Evolutionary conservation across 2,113 vertebrate species (phyloP).

Genomic region (Python bivittatus): DNA sequence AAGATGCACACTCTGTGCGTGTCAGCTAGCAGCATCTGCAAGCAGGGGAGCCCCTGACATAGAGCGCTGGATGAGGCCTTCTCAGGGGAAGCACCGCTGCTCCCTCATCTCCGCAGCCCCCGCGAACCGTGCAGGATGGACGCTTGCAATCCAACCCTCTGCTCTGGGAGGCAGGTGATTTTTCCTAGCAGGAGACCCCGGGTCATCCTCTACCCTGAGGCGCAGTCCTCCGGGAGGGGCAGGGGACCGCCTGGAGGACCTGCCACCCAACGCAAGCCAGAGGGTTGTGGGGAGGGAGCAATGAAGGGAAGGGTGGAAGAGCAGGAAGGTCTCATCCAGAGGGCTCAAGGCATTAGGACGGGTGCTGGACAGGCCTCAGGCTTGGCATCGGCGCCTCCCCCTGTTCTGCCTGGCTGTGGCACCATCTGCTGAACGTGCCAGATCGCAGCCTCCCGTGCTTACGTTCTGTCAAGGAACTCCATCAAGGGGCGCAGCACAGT

Average conservation of each 20-base stretch:
- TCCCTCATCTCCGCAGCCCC: neutral
- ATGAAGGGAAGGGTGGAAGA: neutral
- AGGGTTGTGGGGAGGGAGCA: neutral
- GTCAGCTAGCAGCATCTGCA: neutral
- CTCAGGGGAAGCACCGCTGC: neutral
- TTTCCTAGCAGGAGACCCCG: neutral
- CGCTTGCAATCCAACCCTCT: neutral
- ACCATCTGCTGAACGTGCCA: too few relatives aligned
- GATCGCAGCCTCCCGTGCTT: slow-evolving; percentile 25
- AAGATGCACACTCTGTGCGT: neutral
- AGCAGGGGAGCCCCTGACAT: neutral
- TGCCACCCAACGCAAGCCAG: neutral
- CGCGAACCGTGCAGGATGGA: neutral
- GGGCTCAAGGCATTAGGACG: neutral
- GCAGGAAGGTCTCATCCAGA: neutral
- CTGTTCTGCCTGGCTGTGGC: neutral
- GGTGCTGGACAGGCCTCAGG: neutral
- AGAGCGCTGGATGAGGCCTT: neutral
- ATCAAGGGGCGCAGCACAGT: slow-evolving; percentile 90
- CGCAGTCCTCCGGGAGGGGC: neutral
- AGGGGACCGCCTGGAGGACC: neutral
- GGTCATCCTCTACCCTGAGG: neutral
- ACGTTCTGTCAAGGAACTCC: slow-evolving; percentile 98
- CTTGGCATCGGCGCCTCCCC: neutral
- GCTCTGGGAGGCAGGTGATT: neutral